These are phyloP conservation scores for Centroberyx gerrardi DNA, from an alignment of 2,797 vertebrate species.

Conservation along the genomic window DNA sequence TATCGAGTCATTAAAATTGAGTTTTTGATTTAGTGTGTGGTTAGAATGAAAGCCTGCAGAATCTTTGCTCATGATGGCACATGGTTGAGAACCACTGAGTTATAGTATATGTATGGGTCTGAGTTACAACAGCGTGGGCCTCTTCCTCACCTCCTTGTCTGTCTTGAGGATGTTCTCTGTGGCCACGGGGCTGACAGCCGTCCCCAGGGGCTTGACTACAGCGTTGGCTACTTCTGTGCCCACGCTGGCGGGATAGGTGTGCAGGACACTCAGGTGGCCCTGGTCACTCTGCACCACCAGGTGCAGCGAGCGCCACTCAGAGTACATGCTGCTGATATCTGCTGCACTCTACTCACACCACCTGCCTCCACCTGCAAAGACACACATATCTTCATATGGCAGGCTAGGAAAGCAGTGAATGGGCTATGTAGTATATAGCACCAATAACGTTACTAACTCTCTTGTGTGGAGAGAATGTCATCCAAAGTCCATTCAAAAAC, in stretches of 20 bases:
- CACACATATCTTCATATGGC: slow-evolving; percentile 31
- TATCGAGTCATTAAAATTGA: neutral
- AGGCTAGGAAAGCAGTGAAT: neutral
- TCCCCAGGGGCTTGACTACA: slow-evolving; percentile 94
- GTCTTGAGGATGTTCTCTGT: slow-evolving; percentile 94
- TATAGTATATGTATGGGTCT: too few species aligned
- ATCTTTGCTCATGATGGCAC: too few species aligned
- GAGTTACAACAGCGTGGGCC: neutral
- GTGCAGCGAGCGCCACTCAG: slow-evolving; percentile 97
- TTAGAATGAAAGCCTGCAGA: too few species aligned
- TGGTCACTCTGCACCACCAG: slow-evolving; percentile 96
- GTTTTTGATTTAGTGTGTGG: too few species aligned
- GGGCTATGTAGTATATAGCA: neutral
- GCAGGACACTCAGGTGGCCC: slow-evolving; percentile 95
- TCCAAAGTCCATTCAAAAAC: too few species aligned
- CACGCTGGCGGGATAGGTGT: slow-evolving; percentile 93
- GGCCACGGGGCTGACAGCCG: slow-evolving; percentile 89
- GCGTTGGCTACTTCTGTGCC: slow-evolving; percentile 95
- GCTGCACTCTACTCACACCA: slow-evolving; percentile 72
- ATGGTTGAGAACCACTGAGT: too few species aligned
- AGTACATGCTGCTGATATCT: slow-evolving; percentile 91
- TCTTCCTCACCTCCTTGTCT: slow-evolving; percentile 93
- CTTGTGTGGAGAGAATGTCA: neutral
- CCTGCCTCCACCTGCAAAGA: slow-evolving; percentile 79
- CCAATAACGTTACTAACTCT: neutral